Evolutionary conservation across 2,113 vertebrate species (phyloP), one percentile per base, ranked within the genome.

Genomic region (Mormoops blainvillei): DNA sequence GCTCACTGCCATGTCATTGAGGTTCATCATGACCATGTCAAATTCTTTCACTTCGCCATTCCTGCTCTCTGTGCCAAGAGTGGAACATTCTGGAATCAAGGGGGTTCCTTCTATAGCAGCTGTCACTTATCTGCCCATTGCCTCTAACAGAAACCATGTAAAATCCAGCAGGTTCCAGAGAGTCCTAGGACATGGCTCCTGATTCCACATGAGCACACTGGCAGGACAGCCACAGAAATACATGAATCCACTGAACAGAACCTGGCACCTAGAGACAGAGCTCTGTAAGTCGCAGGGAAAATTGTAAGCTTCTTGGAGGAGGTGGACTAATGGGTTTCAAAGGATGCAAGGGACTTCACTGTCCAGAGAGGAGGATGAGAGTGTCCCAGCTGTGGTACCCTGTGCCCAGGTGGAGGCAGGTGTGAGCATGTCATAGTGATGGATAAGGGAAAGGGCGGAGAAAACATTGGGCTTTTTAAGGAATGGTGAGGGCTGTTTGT

Each of bases 1-100:
- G 41, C 9, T 63, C 41, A 54, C 12, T 43, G 33, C 22, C 43
- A 19, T 38, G 20, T 73, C 3, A 0, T 1, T 36, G 61, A 76
- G 14, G 48, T 26, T 56, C 81, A 56, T 38, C 10, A 52, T 1
- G n/a, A 68, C 31, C 0, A 24, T 10, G 4, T 58, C 22, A 63
- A 22, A 14, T 54, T 24, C 13, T 58, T 58, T 54, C 26, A 2
- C 43, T 26, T 12, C 31, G n/a, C 11, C 0, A 0, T 89, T 81
- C 18, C 54, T 78, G 24, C 8, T 68, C 10, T 2, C 12, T 56
- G 24, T 1, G 9, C 19, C 2, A 0, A 87, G 11, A 1, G 31
- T 48, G 58, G 33, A 67, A 50, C 8, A 10, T 43, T 48, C 33
- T 5, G 11, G 45, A 87, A 36, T 76, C 68, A 50, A 56, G 50